Base-by-base conservation (phyloP, 2,888 invertebrate genomes). In the Lysandra bellargus region DNA sequence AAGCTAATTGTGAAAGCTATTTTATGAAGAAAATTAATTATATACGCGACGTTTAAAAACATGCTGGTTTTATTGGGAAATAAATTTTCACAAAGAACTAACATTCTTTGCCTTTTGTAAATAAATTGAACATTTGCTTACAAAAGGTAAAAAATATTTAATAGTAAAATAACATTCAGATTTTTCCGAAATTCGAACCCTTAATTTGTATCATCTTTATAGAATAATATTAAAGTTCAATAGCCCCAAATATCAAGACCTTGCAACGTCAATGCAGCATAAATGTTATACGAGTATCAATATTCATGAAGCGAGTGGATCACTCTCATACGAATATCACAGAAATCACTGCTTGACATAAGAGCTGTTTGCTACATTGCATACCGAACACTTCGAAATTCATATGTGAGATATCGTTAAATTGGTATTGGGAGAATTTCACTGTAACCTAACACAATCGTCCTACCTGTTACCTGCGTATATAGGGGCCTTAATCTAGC, bases 221-320 rank as follows among this genome's bases (percentile, higher is more conserved):
- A 9, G 9, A 9, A 49, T 49, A 44, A 9, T 44, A 49, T 3
- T 61, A 61, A 7, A 23, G 9, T 61, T 61, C 9, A 30, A 64
- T 14, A 64, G 4, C 33, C 30, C 12, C 30, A 64, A 64, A 61
- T 61, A 61, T 23, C 23, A 61, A 64, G 64, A 64, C 64, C 64
- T 64, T 33, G 12, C 64, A 14, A 64, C 9, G 12, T 64, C 33
- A 64, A 75, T 53, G 23, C 12, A 49, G 7, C 9, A 49, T 23
- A 44, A 44, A 40, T 40, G n/a, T 74, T 74, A 74, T 9, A 30
- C 64, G 12, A 64, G 64, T 64, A 64, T 64, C 64, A 64, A 64
- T 64, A 64, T 64, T 64, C 33, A 64, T 64, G 64, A 64, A 9
- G 64, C 30, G 64, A 33, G 64, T 64, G 64, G 33, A 64, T 64